These are phyloP conservation scores for Mormyrus proboscirostris DNA, from an alignment of 2,797 vertebrate genomes.

Conservation along the genomic window DNA sequence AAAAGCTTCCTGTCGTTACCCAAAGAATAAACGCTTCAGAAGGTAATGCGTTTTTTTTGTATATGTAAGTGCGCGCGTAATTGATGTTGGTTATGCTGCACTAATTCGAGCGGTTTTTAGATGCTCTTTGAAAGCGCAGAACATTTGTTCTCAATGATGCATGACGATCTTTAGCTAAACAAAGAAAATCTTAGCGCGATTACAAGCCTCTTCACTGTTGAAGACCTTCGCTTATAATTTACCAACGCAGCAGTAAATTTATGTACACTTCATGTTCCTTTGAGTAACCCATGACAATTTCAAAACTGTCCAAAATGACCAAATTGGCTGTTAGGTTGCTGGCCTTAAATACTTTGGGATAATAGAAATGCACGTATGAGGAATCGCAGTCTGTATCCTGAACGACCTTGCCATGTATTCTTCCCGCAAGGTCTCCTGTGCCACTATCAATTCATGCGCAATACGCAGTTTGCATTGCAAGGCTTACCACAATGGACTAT, in stretches of 20 bases:
- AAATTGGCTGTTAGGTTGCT: conserved; percentile 14
- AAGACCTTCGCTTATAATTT: background rate
- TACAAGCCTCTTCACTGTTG: background rate
- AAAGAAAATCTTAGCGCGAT: background rate
- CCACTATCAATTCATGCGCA: conserved; percentile 33
- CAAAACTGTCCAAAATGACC: background rate
- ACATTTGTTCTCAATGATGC: background rate
- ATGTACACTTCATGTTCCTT: background rate
- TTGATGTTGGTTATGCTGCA: background rate
- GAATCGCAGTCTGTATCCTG: background rate
- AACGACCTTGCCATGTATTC: conserved; percentile 41
- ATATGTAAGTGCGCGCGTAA: background rate
- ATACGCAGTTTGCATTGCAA: conserved; percentile 29
- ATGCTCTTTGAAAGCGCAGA: background rate
- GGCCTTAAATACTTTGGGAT: background rate
- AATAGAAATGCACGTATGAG: background rate
- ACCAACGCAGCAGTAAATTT: background rate
- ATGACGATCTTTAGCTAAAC: background rate
- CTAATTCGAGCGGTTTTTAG: background rate
- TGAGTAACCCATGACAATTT: background rate
- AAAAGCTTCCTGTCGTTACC: conserved; percentile 45
- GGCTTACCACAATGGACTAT: conserved; percentile 15
- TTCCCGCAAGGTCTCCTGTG: conserved; percentile 31
- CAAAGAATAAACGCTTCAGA: conserved; percentile 28
- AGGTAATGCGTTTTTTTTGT: conserved; percentile 31